Base-by-base conservation (phyloP, 2,888 invertebrate species). In the Biston stratarius region DNA sequence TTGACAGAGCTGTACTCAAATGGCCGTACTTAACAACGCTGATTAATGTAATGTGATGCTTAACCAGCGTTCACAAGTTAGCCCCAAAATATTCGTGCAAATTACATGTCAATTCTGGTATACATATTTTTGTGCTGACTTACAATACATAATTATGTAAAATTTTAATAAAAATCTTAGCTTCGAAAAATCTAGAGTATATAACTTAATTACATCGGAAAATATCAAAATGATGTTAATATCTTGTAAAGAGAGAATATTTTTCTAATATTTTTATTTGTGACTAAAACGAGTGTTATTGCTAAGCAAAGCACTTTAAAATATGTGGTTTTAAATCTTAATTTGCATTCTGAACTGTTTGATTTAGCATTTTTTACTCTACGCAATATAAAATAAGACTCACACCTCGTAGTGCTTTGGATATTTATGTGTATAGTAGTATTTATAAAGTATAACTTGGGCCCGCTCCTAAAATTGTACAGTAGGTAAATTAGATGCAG, bases 381-480 rank as follows among this genome's bases (percentile, higher is more conserved):
- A 53, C 14, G 38, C 52, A 52, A 44, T 42, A 51, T 58, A 24
- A n/a, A 47, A 65, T 61, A 61, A 61, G 51, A 61, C 61, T 61
- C 45, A 51, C n/a, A 51, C 60, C 55, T 56, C 36, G 44, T 56
- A 68, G 60, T 60, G 63, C 56, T 68, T 56, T 60, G 60, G 12
- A 61, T 51, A 56, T 49, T 14, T 49, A 65, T 67, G 67, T 68
- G 64, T n/a, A 63, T 67, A 67, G 45, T 53, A 14, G n/a, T 61
- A 24, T 61, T 14, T 44, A 58, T 44, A 42, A 14, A 70, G 56
- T 60, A 74, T 67, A 62, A 59, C 70, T 77, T 61, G 80, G 78
- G 0, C 77, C 81, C 81, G 81, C 83, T 83, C 83, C 79, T 66
- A 71, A 69, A 11, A 44, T 48, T 66, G 67, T 59, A 51, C 51